Base-by-base conservation (phyloP, 53 echinoderm and acorn worm genomes). In the Holothuria leucospilota region DNA sequence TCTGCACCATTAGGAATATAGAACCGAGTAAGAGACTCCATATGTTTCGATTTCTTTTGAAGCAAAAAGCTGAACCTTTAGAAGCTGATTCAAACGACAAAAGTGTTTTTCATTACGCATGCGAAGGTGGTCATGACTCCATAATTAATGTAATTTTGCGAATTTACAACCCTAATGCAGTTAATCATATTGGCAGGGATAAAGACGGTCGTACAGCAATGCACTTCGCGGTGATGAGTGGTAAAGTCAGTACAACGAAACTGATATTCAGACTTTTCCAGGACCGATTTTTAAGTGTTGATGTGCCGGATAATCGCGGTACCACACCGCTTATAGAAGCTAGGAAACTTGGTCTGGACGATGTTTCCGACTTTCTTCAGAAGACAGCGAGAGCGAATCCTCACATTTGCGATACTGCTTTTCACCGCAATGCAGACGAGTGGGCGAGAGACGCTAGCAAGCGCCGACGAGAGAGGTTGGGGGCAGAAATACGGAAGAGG, bases 71-170 rank as follows among this genome's bases (percentile, higher is more conserved):
- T 1, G 94, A 96, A 29, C 71, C 88, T 25, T 58, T 96, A 39
- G 94, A 90, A 12, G 66, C 88, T 41, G 93, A 96, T 74, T 29
- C 66, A 51, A 69, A 92, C n/a, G 84, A 84, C 56, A 92, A 88
- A 18, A 92, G 91, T 62, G 93, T 96, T 28, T 96, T 96, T 42
- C 94, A 94, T 42, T 90, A 96, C 79, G 94, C 92, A 21, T 96
- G 96, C 75, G 68, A 74, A 62, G 85, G 74, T 20, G 92, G 88
- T 11, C 77, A 84, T 51, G 83, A 82, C 15, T 77, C 84, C 52
- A 83, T 94, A 46, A 87, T 94, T n/a, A 69, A 86, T 20, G 29
- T 87, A 1, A 94, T 96, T 58, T 52, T 96, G 56, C 77, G 90
- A 40, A 71, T 70, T 79, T 88, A 78, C 18, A 90, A 90, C 8